These are phyloP conservation scores for Oeneis ivallda DNA, from an alignment of 2,888 invertebrate species.

Conservation along the genomic window DNA sequence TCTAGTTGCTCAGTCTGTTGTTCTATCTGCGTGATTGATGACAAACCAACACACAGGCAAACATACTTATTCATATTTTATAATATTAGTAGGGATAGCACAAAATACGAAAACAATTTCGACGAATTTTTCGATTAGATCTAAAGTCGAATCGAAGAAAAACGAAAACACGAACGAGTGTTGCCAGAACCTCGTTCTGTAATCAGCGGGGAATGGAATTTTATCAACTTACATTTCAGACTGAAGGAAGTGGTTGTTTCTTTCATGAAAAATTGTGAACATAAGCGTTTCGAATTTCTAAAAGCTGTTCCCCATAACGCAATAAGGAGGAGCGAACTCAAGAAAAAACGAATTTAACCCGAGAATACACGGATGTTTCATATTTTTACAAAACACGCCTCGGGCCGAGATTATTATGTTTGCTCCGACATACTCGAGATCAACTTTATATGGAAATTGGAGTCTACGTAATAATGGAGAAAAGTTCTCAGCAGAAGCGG, in stretches of 20 bases:
- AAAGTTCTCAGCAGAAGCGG: constrained; percentile 30
- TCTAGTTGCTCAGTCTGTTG: no score
- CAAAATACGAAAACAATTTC: not conserved
- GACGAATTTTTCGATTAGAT: not conserved
- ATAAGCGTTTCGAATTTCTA: constrained; percentile 52
- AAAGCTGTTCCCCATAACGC: constrained; percentile 51
- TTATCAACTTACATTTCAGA: constrained; percentile 11
- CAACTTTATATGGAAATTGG: constrained; percentile 38
- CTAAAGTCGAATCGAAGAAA: not conserved
- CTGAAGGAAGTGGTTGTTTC: constrained; percentile 9
- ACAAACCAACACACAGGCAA: no score
- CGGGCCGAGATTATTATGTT: constrained; percentile 44
- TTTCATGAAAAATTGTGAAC: constrained; percentile 45
- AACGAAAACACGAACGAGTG: not conserved
- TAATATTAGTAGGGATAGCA: no score
- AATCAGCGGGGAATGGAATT: constrained; percentile 13
- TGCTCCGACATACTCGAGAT: constrained; percentile 36
- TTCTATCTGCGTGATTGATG: no score
- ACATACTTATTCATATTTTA: no score
- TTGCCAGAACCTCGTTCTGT: constrained; percentile 1
- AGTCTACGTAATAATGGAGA: constrained; percentile 35
- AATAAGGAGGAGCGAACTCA: constrained; percentile 54
- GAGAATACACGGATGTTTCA: constrained; percentile 45
- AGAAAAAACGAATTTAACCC: constrained; percentile 48
- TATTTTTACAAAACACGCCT: constrained; percentile 43